Conservation (phyloP, 1,140 invertebrate genomes). For the Nomia melanderi region DNA sequence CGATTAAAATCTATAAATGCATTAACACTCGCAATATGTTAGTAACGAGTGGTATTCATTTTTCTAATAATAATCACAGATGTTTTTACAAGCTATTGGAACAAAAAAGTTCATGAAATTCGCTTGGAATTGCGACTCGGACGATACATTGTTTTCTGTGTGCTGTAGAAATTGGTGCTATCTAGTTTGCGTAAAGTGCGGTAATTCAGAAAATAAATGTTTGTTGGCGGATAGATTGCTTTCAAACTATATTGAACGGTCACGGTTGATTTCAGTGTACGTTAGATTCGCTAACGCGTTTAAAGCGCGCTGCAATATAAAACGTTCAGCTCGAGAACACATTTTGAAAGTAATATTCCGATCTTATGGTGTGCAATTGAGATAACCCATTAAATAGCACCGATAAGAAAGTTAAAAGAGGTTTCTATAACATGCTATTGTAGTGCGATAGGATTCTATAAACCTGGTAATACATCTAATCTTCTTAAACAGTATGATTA, state of each 20-base stretch:
- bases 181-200: constrained; percentile 1
- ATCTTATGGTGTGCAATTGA: constrained; percentile 16
- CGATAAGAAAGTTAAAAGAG: constrained; percentile 16
- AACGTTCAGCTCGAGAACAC: constrained; percentile 1
- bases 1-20: too few relatives aligned
- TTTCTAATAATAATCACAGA: too few relatives aligned
- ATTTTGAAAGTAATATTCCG: constrained; percentile 23
- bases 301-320: constrained; percentile 7
- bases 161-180: too few relatives aligned
- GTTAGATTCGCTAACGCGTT: neutral
- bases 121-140: too few relatives aligned
- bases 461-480: constrained; percentile 28
- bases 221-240: constrained; percentile 27
- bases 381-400: constrained; percentile 33
- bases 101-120: too few relatives aligned
- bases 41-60: too few relatives aligned
- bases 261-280: constrained; percentile 3
- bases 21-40: too few relatives aligned
- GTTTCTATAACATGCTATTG: constrained; percentile 8
- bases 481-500: constrained; percentile 19
- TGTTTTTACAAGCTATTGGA: too few relatives aligned
- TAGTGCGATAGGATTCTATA: constrained; percentile 31
- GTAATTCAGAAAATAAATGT: constrained; percentile 25
- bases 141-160: too few relatives aligned
- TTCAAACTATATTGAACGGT: neutral